phyloP scores from a whole-genome alignment of 2,888 invertebrate species.

The Cosmopolites sordidus region DNA sequence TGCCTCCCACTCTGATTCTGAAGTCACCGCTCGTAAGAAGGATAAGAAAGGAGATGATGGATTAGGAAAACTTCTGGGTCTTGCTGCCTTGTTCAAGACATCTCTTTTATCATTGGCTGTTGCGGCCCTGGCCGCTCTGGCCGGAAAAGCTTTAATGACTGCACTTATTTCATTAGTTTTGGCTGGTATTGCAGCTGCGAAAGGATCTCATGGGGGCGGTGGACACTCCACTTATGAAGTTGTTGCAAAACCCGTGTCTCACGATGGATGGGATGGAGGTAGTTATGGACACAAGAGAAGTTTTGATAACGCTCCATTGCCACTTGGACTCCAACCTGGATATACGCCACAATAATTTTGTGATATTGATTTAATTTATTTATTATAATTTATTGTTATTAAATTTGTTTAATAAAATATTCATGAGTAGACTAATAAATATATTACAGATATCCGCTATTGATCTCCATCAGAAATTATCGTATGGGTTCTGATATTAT shows the following conservation, averaged over 20 bases:
- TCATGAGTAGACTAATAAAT: too few relatives aligned
- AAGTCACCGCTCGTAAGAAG: conserved; percentile 51
- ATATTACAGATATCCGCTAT: too few relatives aligned
- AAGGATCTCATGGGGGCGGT: conserved; percentile 61
- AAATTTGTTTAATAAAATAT: not conserved
- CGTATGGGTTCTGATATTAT: too few relatives aligned
- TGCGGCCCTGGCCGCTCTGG: conserved; percentile 67
- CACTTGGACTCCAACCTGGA: conserved; percentile 10
- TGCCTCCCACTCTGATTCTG: conserved; percentile 2
- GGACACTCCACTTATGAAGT: conserved; percentile 74
- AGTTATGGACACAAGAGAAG: conserved; percentile 9
- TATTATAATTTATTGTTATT: conserved; percentile 6
- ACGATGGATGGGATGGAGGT: conserved; percentile 50
- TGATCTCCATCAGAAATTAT: too few relatives aligned
- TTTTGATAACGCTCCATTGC: conserved; percentile 3
- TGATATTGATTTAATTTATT: conserved; percentile 9
- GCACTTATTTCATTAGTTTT: conserved; percentile 71
- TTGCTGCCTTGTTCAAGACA: conserved; percentile 55
- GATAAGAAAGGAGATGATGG: conserved; percentile 38
- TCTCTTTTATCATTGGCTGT: conserved; percentile 67
- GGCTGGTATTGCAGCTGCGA: conserved; percentile 69
- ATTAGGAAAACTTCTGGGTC: conserved; percentile 44
- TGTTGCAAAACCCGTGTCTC: conserved; percentile 67
- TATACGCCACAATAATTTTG: conserved; percentile 15
- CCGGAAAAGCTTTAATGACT: conserved; percentile 79